phyloP scores from a whole-genome alignment of 2,888 invertebrate species.

The Archips xylosteana region DNA sequence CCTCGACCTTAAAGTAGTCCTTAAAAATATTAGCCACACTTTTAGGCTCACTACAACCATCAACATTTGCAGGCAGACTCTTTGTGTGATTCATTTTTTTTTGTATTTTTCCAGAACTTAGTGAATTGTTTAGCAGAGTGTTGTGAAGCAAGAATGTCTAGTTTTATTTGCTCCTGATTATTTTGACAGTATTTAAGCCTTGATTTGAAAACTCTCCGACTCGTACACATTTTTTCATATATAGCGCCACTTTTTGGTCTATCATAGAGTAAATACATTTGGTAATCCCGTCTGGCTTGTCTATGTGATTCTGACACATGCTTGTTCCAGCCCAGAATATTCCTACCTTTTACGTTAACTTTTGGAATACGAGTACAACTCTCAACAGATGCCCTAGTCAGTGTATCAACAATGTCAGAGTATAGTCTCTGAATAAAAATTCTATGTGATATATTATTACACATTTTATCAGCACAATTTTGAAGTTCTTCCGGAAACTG shows the following conservation, averaged over 20 bases:
- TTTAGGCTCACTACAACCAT: neutral
- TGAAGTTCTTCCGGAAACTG: neutral
- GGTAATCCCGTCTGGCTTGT: conserved; percentile 5
- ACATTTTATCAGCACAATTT: conserved; percentile 2
- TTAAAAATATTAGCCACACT: neutral
- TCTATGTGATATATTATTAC: neutral
- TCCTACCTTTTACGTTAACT: neutral
- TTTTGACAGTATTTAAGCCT: neutral
- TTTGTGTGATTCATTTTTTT: neutral
- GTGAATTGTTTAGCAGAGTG: neutral
- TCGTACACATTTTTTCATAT: conserved; percentile 5
- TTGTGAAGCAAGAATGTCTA: neutral
- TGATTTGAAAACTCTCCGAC: conserved; percentile 11
- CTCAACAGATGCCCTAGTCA: neutral
- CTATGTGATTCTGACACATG: conserved; percentile 1
- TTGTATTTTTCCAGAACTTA: conserved; percentile 12
- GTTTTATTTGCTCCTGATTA: conserved; percentile 7
- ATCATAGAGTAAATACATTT: neutral
- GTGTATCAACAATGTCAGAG: neutral
- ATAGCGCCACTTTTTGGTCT: conserved; percentile 3
- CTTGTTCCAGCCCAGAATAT: conserved; percentile 3
- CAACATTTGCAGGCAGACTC: neutral
- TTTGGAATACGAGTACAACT: neutral
- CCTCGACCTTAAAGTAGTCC: neutral
- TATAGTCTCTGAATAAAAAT: conserved; percentile 5